Base-by-base conservation (phyloP, 1,140 invertebrate genomes). In the Temnothorax curvispinosus region DNA sequence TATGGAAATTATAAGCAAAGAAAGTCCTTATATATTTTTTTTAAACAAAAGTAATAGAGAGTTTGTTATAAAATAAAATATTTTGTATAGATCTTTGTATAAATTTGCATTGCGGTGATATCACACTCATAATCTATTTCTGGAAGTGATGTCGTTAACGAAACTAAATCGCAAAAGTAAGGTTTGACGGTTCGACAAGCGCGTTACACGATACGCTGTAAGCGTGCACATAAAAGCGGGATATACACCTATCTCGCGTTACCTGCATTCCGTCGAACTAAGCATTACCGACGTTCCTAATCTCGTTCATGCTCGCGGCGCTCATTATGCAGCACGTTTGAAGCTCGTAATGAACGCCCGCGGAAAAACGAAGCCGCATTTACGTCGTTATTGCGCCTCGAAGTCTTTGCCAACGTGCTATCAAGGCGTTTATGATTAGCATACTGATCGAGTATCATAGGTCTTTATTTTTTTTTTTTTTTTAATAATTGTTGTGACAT, bases 261-360 rank as follows among this genome's bases (percentile, higher is more conserved):
- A 90, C 89, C 60, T 58, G 89, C 81, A 88, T 90, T 90, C 88
- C 81, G 86, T 85, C 52, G 7, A 90, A 76, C 62, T 60, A 87
- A 88, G 87, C 89, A 80, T 21, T 47, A 58, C 52, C 67, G 56
- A 18, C 60, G 72, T 88, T 87, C 77, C 84, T 69, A 88, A 88
- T 87, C 84, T 56, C 8, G 18, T 21, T 78, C 38, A 18, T 71
- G 67, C 32, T 50, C n/a, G 56, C 58, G 74, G 62, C 38, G 64
- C 56, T 85, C 87, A 86, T 88, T 88, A 76, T 69, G 18, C 60
- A 35, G 27, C 76, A 50, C 64, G 69, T 85, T 85, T 87, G 11
- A 76, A 87, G 27, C 38, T 41, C 62, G 75, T 78, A 85, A 77
- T 85, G 50, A 87, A 69, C 64, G 64, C n/a, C 21, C 8, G 27